Conservation (phyloP, 1,140 invertebrate genomes). For the Yoshiicerus persimilis region DNA sequence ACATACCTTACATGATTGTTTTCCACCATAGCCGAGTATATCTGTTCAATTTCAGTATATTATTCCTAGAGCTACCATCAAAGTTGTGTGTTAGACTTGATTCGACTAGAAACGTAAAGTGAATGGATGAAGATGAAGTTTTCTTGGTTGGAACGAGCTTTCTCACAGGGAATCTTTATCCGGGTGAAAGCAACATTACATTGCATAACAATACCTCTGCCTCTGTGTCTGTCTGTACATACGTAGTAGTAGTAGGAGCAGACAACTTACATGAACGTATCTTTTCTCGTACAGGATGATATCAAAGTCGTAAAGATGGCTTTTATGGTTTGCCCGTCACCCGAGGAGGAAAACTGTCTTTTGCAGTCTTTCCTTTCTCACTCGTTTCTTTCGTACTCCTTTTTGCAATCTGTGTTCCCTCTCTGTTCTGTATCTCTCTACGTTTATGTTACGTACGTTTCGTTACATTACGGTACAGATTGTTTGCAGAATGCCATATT, state of each 20-base stretch:
- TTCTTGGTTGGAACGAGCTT: background rate
- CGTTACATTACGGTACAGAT: background rate
- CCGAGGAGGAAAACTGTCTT: slow-evolving; percentile 37
- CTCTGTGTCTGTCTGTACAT: background rate
- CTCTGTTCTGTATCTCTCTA: background rate
- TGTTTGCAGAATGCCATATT: background rate
- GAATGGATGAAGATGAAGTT: background rate
- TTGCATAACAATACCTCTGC: background rate
- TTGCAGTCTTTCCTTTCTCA: slow-evolving; percentile 22
- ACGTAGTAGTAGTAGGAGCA: background rate
- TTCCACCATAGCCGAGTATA: background rate
- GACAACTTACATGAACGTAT: background rate
- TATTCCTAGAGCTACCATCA: background rate
- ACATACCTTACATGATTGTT: too few relatives aligned
- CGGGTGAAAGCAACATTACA: background rate
- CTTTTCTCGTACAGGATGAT: slow-evolving; percentile 30
- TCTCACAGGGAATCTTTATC: background rate
- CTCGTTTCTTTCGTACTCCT: background rate
- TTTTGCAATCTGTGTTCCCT: background rate
- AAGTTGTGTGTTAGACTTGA: background rate
- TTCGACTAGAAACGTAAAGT: background rate
- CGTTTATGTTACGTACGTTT: background rate
- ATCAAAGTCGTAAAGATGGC: slow-evolving; percentile 43
- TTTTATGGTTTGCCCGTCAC: slow-evolving; percentile 42
- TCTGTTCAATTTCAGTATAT: background rate